Evolutionary conservation across 2,113 vertebrate genomes (phyloP), one percentile per base, ranked within the genome.

Genomic region (Theristicus caerulescens): DNA sequence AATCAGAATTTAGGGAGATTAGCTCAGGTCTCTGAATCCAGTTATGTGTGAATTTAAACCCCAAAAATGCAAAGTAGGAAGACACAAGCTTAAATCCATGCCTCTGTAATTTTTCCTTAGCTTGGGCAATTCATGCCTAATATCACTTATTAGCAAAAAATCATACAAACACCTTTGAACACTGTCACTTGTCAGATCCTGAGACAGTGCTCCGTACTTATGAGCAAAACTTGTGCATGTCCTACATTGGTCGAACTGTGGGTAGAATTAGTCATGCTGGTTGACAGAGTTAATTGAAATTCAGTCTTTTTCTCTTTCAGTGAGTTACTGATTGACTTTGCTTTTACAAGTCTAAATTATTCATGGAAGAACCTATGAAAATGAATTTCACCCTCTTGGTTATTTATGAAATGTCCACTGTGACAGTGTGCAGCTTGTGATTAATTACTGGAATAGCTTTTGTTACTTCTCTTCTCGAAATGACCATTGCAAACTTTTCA

Each of bases 321-420:
- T 38, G 82, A 85, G 19, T 57, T 91, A 92, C 76, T 74, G 88
- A 88, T 86, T 74, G 82, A 93, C 52, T 96, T 94, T 44, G 20
- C 55, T 74, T 94, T 97, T 67, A 71, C 42, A 71, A 74, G 42
- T 64, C 40, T 95, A 88, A 92, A 93, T 96, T 96, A 94, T 91
- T 95, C 49, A 93, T 76, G 40, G 54, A 86, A 93, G 58, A 95
- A 80, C 3, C 3, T 32, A 66, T 14, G 65, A 71, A 91, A 96
- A 91, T 72, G 20, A 88, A 57, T 88, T 72, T 86, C 73, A 89
- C 27, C 10, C 52, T 90, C 62, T 79, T 57, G 70, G 62, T 93
- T 90, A 84, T 91, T 94, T 84, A 62, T 85, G 27, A 70, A 90
- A 64, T 77, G 82, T 55, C 82, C 80, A 64, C 27, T 88, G 64